Evolutionary conservation across 2,888 invertebrate species (phyloP), one percentile per base, ranked within the genome.

Genomic region (Drosophila robusta): DNA sequence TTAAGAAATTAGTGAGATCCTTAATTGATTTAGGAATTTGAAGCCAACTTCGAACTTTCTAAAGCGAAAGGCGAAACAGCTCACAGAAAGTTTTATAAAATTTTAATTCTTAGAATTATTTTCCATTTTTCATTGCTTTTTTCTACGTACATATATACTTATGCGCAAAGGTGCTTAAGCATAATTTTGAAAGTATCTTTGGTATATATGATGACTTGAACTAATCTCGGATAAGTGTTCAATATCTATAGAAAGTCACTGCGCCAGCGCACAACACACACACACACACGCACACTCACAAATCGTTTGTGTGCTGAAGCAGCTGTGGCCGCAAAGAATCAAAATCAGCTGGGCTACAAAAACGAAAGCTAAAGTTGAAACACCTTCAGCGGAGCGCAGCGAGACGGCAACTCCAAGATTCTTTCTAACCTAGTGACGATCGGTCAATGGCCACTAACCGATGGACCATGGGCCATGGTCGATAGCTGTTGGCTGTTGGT

Each of bases 321-420:
- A 4, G 12, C 29, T 12, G 36, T 42, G 36, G 8, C 45, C 22
- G 44, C 16, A 64, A 52, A 65, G 54, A 69, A 71, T 66, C 44
- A 70, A 61, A 77, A 68, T 79, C 79, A 79, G 79, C 79, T 79
- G 80, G 62, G 51, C 56, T 69, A 75, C 78, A 81, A 81, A 81
- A 81, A 81, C 83, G 80, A 81, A 81, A 81, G 83, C 80, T 75
- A 56, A 69, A 67, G 68, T 75, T 83, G 67, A 62, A 66, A 80
- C 75, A 75, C 78, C 80, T 72, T 61, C 50, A 26, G 39, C 18
- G 12, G n/a, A 45, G 39, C 39, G 64, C 57, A 65, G 38, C 56
- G n/a, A 46, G 34, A 22, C 8, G 11, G 14, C 49, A 66, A 50
- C 54, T 60, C 45, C 45, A 65, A 74, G 65, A 74, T 75, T 75